Conservation (phyloP, 2,797 vertebrate genomes). For the Amblyraja radiata region DNA sequence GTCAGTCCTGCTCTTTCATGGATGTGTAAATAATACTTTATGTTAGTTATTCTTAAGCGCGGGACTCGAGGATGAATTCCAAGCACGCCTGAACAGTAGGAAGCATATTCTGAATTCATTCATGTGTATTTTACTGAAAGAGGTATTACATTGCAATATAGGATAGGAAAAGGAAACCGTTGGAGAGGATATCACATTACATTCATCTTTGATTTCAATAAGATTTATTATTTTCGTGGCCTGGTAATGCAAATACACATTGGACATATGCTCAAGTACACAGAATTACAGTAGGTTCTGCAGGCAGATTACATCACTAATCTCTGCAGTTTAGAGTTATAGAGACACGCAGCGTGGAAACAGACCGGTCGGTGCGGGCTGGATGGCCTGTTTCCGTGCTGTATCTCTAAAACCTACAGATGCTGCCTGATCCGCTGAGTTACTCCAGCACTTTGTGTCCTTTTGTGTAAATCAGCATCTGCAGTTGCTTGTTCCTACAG, state of each 20-base stretch:
- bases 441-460: no score
- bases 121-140: background rate
- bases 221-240: background rate
- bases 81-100: background rate
- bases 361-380: no score
- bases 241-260: background rate
- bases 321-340: background rate
- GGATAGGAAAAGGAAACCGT: background rate
- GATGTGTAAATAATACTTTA: background rate
- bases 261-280: background rate
- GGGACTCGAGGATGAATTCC: background rate
- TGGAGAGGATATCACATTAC: background rate
- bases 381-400: no score
- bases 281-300: background rate
- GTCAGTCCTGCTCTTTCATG: background rate
- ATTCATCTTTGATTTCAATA: background rate
- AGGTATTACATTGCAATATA: background rate
- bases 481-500: no score
- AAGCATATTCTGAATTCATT: background rate
- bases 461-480: no score
- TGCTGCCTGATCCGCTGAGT: no score
- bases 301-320: background rate
- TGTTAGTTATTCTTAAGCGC: background rate
- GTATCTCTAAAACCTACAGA: no score
- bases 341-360: no score